A percentile compares a stretch with the other conserved stretches of the same genome.
phyloP scores from a whole-genome alignment of 2,797 vertebrate genomes.

The Sebastes goodei region DNA sequence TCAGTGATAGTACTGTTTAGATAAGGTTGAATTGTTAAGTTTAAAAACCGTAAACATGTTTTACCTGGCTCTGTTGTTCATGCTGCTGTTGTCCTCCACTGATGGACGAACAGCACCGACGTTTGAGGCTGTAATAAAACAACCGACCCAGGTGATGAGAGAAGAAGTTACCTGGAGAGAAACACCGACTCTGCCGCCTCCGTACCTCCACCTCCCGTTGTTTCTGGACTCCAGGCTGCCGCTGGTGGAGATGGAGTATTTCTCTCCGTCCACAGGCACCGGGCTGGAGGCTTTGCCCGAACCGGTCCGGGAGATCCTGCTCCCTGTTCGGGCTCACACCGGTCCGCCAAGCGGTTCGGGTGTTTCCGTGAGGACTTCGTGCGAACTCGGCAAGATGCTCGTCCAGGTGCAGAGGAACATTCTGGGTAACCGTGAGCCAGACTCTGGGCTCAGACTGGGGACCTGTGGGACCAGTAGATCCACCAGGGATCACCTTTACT shows the following conservation, averaged over 20 bases:
- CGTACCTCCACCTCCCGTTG: conserved; percentile 70
- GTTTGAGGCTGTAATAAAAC: neutral
- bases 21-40: no score
- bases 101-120: neutral
- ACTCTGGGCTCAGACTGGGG: conserved; percentile 65
- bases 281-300: conserved; percentile 55
- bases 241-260: conserved; percentile 55
- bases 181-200: neutral
- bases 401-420: conserved; percentile 65
- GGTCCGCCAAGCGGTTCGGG: neutral
- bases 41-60: neutral
- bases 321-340: conserved; percentile 22
- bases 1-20: fast-evolving
- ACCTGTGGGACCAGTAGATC: conserved; percentile 58
- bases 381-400: conserved; percentile 56
- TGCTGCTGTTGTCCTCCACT: neutral
- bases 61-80: neutral
- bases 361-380: conserved; percentile 43
- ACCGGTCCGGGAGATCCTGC: conserved; percentile 52
- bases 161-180: neutral
- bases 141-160: neutral
- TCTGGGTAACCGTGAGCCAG: conserved; percentile 4
- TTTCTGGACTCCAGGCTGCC: conserved; percentile 61
- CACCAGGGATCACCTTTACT: conserved; percentile 55
- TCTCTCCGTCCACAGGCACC: conserved; percentile 52